Percentiles rank a stretch among this genome's conserved stretches.
Evolutionary conservation across 2,888 invertebrate species (phyloP).

Genomic region (Ashinkailepas kermadecensis): DNA sequence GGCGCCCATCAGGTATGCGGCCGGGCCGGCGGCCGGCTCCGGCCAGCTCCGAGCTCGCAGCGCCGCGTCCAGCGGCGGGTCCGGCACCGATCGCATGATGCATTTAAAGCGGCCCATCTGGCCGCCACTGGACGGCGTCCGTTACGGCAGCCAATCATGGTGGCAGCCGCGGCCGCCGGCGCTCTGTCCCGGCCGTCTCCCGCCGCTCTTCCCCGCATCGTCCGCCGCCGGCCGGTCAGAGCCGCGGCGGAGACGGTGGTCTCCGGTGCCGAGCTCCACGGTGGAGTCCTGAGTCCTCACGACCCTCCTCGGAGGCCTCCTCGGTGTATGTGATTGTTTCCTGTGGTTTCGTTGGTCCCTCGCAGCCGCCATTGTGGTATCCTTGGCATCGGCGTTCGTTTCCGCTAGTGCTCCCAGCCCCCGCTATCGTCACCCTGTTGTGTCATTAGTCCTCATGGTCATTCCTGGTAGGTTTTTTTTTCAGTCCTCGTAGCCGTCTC

Average conservation of each 20-base stretch:
- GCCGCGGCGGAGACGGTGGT: neutral
- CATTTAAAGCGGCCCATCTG: slow-evolving; percentile 10
- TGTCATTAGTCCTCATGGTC: too few relatives aligned
- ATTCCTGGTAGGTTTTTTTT: too few relatives aligned
- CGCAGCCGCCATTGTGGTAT: too few relatives aligned
- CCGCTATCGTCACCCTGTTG: too few relatives aligned
- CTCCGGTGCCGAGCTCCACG: too few relatives aligned
- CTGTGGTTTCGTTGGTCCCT: too few relatives aligned
- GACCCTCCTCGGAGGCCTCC: too few relatives aligned
- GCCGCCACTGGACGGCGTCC: neutral
- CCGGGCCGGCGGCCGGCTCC: neutral
- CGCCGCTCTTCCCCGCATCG: neutral
- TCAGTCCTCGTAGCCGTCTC: too few relatives aligned
- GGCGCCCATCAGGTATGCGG: neutral
- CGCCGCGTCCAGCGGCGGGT: neutral
- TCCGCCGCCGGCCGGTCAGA: neutral
- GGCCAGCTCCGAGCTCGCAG: neutral
- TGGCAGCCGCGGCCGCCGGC: neutral
- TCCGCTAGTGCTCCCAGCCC: too few relatives aligned
- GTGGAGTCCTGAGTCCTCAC: too few relatives aligned
- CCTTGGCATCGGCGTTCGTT: too few relatives aligned
- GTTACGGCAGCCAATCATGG: neutral
- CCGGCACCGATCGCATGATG: neutral
- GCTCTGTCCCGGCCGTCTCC: neutral
- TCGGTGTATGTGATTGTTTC: too few relatives aligned